Evolutionary conservation across 1,140 invertebrate genomes (phyloP), one percentile per base, ranked within the genome.

Genomic region (Copidosoma floridanum): DNA sequence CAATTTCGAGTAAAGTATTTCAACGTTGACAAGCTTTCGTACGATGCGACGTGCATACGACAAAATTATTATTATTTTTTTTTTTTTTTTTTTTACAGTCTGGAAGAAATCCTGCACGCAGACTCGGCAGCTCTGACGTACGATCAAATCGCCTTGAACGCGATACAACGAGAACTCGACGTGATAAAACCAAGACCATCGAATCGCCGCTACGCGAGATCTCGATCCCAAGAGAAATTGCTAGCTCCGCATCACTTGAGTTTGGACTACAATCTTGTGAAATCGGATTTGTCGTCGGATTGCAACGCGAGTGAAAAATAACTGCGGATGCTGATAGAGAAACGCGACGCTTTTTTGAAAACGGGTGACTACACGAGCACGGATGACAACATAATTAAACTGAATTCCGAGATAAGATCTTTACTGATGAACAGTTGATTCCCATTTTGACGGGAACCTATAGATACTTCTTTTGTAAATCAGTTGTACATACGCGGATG

Each of bases 291-390:
- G 46, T 58, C 61, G 1, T 14, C 32, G 14, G 66, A 50, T 57
- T 65, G 69, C 7, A 65, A 68, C 5, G 67, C 72, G 53, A 57
- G 64, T 5, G 68, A 76, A 10, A 65, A 73, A 18, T 68, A 68
- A 60, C 41, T 78, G 10, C 51, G 67, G 20, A 68, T 63, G 16
- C 20, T 81, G 3, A 73, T 68, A 0, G 71, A 74, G 41, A 67
- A 80, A 64, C 71, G 73, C 26, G 66, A 79, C 23, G 57, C 65
- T 10, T 66, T 81, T 7, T 53, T 79, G 38, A 78, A 71, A 57
- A 77, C 74, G 4, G 69, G 72, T 54, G 77, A 71, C 60, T 78
- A 79, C 21, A 77, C 64, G 0, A 77, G 77, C 11, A 79, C 85
- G 29, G 78, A 82, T 50, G 56, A 65, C 27, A 52, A 77, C 35